Percentiles rank a stretch among this genome's conserved stretches.
Evolutionary conservation across 2,113 vertebrate genomes (phyloP).

Genomic region (Zosterops pallidus): DNA sequence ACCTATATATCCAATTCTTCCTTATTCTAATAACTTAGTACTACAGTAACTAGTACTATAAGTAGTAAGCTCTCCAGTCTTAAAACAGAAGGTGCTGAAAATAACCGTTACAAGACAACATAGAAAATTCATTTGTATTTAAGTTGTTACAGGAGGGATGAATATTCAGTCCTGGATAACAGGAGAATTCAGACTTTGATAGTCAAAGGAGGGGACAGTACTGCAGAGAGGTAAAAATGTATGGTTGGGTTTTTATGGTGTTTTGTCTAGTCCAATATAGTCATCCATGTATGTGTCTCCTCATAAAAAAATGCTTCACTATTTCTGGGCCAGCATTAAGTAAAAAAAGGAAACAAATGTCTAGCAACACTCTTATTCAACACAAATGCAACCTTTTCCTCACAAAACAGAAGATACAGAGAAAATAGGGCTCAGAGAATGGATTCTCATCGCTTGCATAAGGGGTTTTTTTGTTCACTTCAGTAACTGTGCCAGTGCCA

Average conservation of each 20-base stretch:
- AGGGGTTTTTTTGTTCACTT: neutral
- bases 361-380: neutral
- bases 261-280: neutral
- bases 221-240: neutral
- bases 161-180: neutral
- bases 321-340: neutral
- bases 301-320: neutral
- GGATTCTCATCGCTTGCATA: neutral
- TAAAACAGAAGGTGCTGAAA: neutral
- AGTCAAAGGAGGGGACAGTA: neutral
- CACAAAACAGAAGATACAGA: neutral
- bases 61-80: neutral
- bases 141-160: neutral
- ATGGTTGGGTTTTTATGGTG: fast-evolving
- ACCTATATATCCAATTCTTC: neutral
- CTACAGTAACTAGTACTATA: no score
- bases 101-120: neutral
- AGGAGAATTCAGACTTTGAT: neutral
- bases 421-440: neutral
- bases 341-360: neutral
- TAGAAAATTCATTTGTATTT: neutral
- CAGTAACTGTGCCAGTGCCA: neutral
- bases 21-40: neutral
- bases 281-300: fast-evolving
- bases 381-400: neutral